phyloP scores from a whole-genome alignment of 2,797 vertebrate genomes.

The Scyliorhinus canicula region DNA sequence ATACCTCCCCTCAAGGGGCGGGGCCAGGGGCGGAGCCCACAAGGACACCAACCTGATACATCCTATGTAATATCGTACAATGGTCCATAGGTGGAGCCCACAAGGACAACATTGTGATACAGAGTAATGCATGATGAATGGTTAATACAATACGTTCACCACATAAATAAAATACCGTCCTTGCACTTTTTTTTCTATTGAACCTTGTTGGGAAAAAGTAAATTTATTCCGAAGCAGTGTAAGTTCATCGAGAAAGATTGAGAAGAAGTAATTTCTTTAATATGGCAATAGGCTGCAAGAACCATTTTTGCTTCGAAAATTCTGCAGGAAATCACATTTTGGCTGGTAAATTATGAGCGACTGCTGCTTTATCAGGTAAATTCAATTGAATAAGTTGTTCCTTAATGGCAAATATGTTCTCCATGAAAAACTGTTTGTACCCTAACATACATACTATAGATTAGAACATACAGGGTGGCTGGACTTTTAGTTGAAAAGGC shows the following conservation, averaged over 20 bases:
- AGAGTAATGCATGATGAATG: no score
- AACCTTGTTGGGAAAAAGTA: not conserved
- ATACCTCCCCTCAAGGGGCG: no score
- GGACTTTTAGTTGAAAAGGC: not conserved
- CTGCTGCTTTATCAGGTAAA: constrained; percentile 1
- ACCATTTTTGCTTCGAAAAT: not conserved
- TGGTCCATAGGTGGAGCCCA: no score
- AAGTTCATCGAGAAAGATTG: not conserved
- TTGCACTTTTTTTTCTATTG: not conserved
- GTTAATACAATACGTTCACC: no score
- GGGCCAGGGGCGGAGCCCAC: no score
- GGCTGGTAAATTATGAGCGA: not conserved
- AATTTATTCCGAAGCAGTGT: not conserved
- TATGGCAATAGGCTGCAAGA: not conserved
- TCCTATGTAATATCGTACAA: no score
- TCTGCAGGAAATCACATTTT: not conserved
- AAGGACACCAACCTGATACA: no score
- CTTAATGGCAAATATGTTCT: not conserved
- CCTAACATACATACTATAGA: no score
- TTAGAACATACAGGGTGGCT: not conserved
- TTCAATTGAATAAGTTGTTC: not conserved
- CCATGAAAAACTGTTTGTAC: not conserved
- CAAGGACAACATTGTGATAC: no score
- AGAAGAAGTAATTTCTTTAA: not conserved
- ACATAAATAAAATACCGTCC: not conserved